phyloP scores from a whole-genome alignment of 2,888 invertebrate species.

The Caenorhabditis drosophilae region DNA sequence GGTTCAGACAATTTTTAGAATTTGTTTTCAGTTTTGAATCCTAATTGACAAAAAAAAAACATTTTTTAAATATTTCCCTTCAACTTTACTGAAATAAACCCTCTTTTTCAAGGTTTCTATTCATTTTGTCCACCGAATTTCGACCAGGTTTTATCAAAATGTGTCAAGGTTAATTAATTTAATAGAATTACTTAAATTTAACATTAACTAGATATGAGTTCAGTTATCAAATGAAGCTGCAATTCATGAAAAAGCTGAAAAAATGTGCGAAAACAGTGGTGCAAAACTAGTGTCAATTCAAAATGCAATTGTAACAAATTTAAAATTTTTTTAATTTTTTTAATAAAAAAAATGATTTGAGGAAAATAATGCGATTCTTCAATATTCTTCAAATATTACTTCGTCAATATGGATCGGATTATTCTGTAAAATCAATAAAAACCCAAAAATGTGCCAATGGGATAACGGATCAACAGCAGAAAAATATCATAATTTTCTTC shows the following conservation, averaged over 20 bases:
- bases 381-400: slow-evolving; percentile 9
- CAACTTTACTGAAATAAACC: too few species aligned
- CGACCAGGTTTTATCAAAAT: slow-evolving; percentile 17
- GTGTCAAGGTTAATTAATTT: slow-evolving; percentile 9
- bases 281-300: slow-evolving; percentile 15
- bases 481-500: slow-evolving; percentile 21
- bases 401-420: slow-evolving; percentile 27
- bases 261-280: slow-evolving; percentile 4
- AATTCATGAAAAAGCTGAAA: slow-evolving; percentile 6
- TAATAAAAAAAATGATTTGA: neutral
- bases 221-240: slow-evolving; percentile 8
- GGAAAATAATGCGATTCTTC: slow-evolving; percentile 27
- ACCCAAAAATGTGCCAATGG: slow-evolving; percentile 17
- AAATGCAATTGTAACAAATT: slow-evolving; percentile 12
- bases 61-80: too few species aligned
- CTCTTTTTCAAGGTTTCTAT: neutral
- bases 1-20: neutral
- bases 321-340: neutral
- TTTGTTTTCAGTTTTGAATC: neutral
- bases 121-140: slow-evolving; percentile 11
- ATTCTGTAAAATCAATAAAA: slow-evolving; percentile 13
- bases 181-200: neutral
- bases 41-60: too few species aligned
- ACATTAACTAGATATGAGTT: slow-evolving; percentile 8
- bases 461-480: slow-evolving; percentile 20